Evolutionary conservation across 2,888 invertebrate genomes (phyloP).

Genomic region (Timema podura): DNA sequence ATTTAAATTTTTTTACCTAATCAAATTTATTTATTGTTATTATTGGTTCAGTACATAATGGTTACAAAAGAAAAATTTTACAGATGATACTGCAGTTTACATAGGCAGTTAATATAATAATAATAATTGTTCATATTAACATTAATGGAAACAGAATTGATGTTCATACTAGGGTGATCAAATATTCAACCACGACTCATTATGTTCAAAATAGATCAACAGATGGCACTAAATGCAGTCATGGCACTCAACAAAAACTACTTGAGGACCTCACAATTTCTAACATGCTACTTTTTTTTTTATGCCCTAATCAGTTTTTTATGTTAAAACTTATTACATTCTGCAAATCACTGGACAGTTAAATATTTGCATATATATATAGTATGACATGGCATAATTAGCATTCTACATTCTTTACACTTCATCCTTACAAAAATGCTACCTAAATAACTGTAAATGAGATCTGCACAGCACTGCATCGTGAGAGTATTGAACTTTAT

Average conservation of each 20-base stretch:
- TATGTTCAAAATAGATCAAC: conserved; percentile 29
- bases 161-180: conserved; percentile 24
- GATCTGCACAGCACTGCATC: conserved; percentile 24
- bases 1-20: conserved; percentile 25
- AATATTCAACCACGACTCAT: conserved; percentile 25
- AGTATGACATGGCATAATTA: conserved; percentile 13
- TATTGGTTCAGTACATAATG: conserved; percentile 32
- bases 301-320: background rate
- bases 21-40: conserved; percentile 33
- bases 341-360: conserved; percentile 20
- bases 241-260: conserved; percentile 28
- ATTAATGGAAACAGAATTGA: conserved; percentile 29
- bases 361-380: background rate
- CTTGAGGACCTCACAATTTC: conserved; percentile 25
- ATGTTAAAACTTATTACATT: conserved; percentile 5
- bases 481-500: background rate
- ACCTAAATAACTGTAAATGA: conserved; percentile 20
- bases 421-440: conserved; percentile 22
- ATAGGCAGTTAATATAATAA: conserved; percentile 31
- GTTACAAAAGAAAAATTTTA: conserved; percentile 33
- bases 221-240: conserved; percentile 30
- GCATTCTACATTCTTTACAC: conserved; percentile 20
- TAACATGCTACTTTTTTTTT: conserved; percentile 16
- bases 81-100: conserved; percentile 31
- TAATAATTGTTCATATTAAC: conserved; percentile 27